These are phyloP conservation scores for Gavia stellata DNA, from an alignment of 2,113 vertebrate genomes.

Conservation along the genomic window DNA sequence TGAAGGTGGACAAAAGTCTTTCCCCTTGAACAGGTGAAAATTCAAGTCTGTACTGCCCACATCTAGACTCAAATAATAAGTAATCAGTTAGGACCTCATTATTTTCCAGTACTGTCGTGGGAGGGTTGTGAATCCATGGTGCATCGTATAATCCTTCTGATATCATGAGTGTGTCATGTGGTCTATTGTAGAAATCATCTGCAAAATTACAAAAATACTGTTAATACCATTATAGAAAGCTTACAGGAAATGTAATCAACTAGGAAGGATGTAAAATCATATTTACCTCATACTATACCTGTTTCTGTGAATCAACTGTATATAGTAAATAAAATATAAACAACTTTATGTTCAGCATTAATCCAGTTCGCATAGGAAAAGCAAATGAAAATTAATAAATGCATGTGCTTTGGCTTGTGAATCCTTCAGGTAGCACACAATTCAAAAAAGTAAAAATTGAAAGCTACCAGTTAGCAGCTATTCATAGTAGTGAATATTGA, in stretches of 20 bases:
- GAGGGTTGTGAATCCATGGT: constrained; percentile 57
- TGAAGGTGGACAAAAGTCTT: neutral
- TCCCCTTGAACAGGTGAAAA: constrained; percentile 55
- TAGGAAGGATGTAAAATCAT: neutral
- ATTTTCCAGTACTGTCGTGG: constrained; percentile 24
- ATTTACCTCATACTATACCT: neutral
- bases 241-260: neutral
- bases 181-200: constrained; percentile 55
- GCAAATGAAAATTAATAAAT: neutral
- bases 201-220: neutral
- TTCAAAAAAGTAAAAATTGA: neutral
- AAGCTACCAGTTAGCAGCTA: neutral
- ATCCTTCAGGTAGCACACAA: neutral
- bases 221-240: neutral
- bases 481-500: neutral
- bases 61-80: constrained; percentile 4
- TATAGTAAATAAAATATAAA: neutral
- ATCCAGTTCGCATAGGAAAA: neutral
- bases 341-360: neutral
- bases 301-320: neutral
- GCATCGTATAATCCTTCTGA: constrained; percentile 75
- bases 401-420: neutral
- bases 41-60: constrained; percentile 62
- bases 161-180: constrained; percentile 72
- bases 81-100: constrained; percentile 9